Conservation (phyloP, 2,888 invertebrate species). For the Lydus trimaculatus region DNA sequence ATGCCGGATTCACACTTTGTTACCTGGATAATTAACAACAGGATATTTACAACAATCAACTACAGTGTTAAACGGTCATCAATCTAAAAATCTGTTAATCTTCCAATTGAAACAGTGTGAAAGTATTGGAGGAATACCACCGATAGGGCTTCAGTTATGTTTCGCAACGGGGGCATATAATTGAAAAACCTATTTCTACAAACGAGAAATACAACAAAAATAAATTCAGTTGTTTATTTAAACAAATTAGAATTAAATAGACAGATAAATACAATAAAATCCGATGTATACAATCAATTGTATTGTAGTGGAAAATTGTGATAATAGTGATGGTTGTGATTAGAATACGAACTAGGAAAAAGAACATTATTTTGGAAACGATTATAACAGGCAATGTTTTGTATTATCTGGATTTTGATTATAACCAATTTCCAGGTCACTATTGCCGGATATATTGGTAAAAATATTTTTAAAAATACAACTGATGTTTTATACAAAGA, state of each 20-base stretch:
- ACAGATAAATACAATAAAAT: no score
- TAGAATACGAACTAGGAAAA: conserved; percentile 37
- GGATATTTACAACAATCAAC: not conserved
- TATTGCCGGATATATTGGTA: conserved; percentile 43
- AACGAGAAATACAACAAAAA: no score
- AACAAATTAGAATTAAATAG: no score
- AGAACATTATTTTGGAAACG: conserved; percentile 25
- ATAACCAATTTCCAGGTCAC: conserved; percentile 26
- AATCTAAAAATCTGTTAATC: not conserved
- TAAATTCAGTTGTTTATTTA: no score
- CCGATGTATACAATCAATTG: not conserved
- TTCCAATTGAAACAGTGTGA: not conserved
- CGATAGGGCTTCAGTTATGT: not conserved
- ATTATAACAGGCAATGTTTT: conserved; percentile 39
- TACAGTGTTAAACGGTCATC: not conserved
- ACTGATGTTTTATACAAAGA: not conserved
- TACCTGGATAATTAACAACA: not conserved
- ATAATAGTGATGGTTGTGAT: conserved; percentile 41
- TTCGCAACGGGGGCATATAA: not conserved
- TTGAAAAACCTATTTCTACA: no score
- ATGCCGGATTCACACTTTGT: conserved; percentile 6
- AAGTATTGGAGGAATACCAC: not conserved
- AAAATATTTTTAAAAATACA: conserved; percentile 11
- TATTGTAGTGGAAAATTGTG: conserved; percentile 30
- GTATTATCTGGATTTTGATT: conserved; percentile 37